A percentile compares a stretch with the other conserved stretches of the same genome.
phyloP scores from a whole-genome alignment of 1,140 invertebrate species.

The Drosophila takahashii region DNA sequence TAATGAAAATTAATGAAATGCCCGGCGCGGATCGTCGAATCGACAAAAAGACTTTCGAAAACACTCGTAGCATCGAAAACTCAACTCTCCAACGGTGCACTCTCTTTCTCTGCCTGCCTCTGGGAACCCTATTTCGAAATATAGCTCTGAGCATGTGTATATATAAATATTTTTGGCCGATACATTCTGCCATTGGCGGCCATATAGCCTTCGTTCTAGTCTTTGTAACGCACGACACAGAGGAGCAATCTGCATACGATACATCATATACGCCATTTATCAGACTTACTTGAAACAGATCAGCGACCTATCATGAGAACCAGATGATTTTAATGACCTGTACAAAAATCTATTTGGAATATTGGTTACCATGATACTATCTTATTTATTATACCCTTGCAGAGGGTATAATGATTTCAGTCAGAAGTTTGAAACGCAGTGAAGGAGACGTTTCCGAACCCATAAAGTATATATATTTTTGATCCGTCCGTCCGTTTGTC shows the following conservation, averaged over 20 bases:
- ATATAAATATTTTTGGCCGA: constrained; percentile 37
- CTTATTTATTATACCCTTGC: too few relatives aligned
- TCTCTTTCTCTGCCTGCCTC: constrained; percentile 12
- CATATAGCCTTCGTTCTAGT: constrained; percentile 20
- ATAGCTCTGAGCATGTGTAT: constrained; percentile 16
- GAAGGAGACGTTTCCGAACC: too few relatives aligned
- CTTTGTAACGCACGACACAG: constrained; percentile 26
- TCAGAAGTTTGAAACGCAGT: too few relatives aligned
- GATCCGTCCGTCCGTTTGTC: too few relatives aligned
- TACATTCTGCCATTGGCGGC: constrained; percentile 21
- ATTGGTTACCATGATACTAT: not conserved
- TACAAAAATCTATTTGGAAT: not conserved
- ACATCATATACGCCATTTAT: constrained; percentile 2
- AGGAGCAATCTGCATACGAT: constrained; percentile 2
- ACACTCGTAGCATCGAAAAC: constrained; percentile 35
- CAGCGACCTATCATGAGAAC: constrained; percentile 17
- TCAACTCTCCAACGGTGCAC: constrained; percentile 12
- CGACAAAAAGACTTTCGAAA: constrained; percentile 42
- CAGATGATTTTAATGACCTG: not conserved
- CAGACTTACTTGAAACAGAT: constrained; percentile 22
- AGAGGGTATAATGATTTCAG: too few relatives aligned
- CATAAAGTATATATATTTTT: too few relatives aligned
- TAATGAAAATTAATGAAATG: constrained; percentile 56
- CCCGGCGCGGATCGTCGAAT: constrained; percentile 34
- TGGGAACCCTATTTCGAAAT: constrained; percentile 39